A percentile compares a stretch with the other conserved stretches of the same genome.
Evolutionary conservation across 2,888 invertebrate species (phyloP).

Genomic region (Papilio elwesi): DNA sequence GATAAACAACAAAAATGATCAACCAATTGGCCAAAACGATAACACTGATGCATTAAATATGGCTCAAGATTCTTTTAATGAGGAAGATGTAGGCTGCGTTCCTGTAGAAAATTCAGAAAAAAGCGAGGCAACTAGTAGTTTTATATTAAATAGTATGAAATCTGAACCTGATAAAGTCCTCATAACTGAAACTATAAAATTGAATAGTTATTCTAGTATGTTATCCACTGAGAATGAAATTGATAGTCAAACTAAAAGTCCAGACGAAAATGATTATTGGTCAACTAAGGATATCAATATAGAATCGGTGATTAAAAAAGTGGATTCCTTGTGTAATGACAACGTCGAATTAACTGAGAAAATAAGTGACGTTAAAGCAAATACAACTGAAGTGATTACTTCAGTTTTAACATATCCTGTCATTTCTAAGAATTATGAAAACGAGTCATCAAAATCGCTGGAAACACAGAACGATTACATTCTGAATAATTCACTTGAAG

Average conservation of each 20-base stretch:
- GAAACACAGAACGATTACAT: conserved; percentile 49
- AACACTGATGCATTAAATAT: neutral
- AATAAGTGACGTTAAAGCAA: conserved; percentile 44
- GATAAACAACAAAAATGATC: conserved; percentile 20
- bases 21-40: conserved; percentile 9
- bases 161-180: neutral
- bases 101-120: conserved; percentile 6
- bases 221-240: conserved; percentile 43
- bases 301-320: conserved; percentile 92
- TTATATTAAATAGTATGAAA: neutral
- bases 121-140: neutral
- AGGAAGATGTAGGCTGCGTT: conserved; percentile 8
- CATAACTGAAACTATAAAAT: conserved; percentile 18
- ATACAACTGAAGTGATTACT: conserved; percentile 39
- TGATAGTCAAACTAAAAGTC: conserved; percentile 70
- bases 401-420: conserved; percentile 34
- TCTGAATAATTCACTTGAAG: conserved; percentile 50
- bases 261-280: conserved; percentile 91
- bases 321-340: conserved; percentile 86
- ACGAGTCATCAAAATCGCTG: conserved; percentile 40
- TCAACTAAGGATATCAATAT: conserved; percentile 91
- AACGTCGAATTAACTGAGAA: conserved; percentile 56
- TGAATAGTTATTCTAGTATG: conserved; percentile 26
- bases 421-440: conserved; percentile 34
- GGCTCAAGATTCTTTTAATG: conserved; percentile 18